Conservation (phyloP, 2,113 vertebrate species). For the Sturnus vulgaris region DNA sequence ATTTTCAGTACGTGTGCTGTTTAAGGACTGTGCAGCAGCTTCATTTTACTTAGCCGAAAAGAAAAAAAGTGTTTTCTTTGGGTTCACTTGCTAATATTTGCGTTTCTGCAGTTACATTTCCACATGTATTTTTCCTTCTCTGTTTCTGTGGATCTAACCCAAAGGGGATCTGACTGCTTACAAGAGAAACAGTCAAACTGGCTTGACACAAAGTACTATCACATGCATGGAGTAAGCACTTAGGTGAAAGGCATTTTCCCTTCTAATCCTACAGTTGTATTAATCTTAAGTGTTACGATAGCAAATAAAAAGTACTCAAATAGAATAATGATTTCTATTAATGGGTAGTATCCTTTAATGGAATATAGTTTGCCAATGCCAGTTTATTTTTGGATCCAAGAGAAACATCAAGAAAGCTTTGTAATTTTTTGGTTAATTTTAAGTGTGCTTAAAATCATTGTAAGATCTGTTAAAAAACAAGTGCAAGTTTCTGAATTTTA, state of each 20-base stretch:
- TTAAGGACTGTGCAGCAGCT: constrained; percentile 3
- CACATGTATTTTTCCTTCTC: neutral
- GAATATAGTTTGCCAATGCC: neutral
- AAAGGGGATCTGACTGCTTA: neutral
- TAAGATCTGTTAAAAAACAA: neutral
- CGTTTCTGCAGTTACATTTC: constrained; percentile 2
- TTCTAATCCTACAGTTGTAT: neutral
- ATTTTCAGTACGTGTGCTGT: neutral
- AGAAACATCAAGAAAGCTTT: neutral
- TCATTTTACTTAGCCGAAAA: constrained; percentile 17
- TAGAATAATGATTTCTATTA: neutral
- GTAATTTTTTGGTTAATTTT: neutral
- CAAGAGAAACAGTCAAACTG: constrained; percentile 3
- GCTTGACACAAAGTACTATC: neutral
- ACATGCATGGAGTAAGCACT: neutral
- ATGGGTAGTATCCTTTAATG: neutral
- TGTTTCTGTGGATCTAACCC: neutral
- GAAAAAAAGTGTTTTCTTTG: neutral
- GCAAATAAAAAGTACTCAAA: neutral
- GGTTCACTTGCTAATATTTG: constrained; percentile 2
- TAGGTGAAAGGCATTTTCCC: neutral
- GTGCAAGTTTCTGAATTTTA: neutral
- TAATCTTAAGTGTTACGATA: neutral
- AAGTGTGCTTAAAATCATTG: neutral
- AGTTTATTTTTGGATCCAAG: neutral